Percentiles rank a stretch among this genome's conserved stretches.
phyloP scores from a whole-genome alignment of 2,113 vertebrate species.

The Pica pica region DNA sequence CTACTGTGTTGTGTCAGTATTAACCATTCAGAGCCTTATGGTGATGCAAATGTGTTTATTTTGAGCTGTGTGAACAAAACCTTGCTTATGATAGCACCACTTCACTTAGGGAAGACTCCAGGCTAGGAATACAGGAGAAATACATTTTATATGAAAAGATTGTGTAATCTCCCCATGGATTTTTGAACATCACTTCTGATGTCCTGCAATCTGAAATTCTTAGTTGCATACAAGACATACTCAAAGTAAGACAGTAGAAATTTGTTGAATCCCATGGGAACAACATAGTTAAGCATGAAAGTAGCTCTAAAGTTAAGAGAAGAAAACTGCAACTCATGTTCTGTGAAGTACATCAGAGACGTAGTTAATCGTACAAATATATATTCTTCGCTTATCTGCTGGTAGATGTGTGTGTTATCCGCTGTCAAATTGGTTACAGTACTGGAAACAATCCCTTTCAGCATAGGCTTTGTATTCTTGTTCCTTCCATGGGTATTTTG shows the following conservation, averaged over 20 bases:
- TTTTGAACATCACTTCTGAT: neutral
- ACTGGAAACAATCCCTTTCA: constrained; percentile 37
- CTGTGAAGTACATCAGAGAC: neutral
- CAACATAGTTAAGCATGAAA: neutral
- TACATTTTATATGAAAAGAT: neutral
- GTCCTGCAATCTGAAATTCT: neutral
- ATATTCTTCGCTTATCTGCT: constrained; percentile 31
- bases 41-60: neutral
- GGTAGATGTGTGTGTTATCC: constrained; percentile 5
- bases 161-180: neutral
- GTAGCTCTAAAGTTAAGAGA: neutral
- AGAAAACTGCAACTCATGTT: neutral
- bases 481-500: neutral
- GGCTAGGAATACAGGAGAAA: neutral
- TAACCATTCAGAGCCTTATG: neutral
- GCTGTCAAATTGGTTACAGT: constrained; percentile 1
- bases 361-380: neutral
- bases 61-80: neutral
- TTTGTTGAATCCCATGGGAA: neutral
- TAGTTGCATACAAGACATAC: neutral
- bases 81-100: neutral
- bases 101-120: neutral
- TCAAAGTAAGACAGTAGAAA: neutral
- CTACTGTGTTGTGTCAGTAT: neutral
- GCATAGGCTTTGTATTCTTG: neutral